Base-by-base conservation (phyloP, 2,888 invertebrate genomes). In the Caenorhabditis sulstoni region DNA sequence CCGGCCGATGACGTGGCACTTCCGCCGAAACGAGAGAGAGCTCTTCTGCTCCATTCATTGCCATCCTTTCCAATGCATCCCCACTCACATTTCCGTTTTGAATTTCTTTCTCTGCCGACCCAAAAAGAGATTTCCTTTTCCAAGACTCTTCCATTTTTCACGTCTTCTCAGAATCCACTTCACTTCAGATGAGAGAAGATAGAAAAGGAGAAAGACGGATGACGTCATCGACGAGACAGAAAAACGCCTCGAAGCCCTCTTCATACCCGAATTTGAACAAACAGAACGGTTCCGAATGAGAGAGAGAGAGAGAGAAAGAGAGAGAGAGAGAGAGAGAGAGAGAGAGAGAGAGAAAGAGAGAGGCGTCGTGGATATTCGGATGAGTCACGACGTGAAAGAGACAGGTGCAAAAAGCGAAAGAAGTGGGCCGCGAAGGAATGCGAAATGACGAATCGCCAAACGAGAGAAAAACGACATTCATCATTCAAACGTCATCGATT, bases 71-170 rank as follows among this genome's bases (percentile, higher is more conserved):
- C n/a, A 9, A 7, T 11, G 2, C 29, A 8, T 29, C 29, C 39
- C 37, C 55, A 3, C 55, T 37, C 55, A 37, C 55, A 39, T 23
- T 55, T 55, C 55, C 55, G 55, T 55, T 55, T 55, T 55, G 55
- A 55, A 55, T 55, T 55, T 37, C 55, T 29, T 7, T 29, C 29
- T 20, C 49, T 20, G 22, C 22, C 20, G 2, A 22, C 22, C 9
- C 22, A 49, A 11, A 49, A 16, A 18, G 47, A 18, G 16, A 9
- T 5, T 16, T n/a, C 16, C 45, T 47, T 49, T 20, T 20, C 47
- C 18, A n/a, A 18, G 49, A 22, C 20, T 22, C 49, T 7, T 18
- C 52, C 29, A n/a, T 52, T 52, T 52, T 52, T 23, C 52, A 52
- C 23, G 52, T 47, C 18, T 18, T 23, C 23, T 11, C 12, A 23